phyloP scores from a whole-genome alignment of 2,888 invertebrate species.

The Oscheius sp. region DNA sequence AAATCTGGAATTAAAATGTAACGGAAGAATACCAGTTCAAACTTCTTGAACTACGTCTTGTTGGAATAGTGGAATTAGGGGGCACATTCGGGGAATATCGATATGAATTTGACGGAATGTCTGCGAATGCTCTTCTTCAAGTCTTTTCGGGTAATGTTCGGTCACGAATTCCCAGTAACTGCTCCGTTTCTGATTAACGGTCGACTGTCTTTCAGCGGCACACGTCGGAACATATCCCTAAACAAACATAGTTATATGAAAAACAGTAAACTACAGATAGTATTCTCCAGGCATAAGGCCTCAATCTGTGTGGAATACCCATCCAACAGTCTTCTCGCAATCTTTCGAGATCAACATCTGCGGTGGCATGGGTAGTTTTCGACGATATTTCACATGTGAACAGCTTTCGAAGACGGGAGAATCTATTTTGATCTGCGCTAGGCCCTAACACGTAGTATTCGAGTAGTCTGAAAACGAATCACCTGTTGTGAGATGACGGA shows the following conservation, averaged over 20 bases:
- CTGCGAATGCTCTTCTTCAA: conserved; percentile 89
- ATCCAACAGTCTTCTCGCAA: conserved; percentile 82
- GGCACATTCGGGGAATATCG: conserved; percentile 99
- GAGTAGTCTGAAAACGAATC: background rate
- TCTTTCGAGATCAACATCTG: conserved; percentile 57
- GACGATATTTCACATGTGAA: conserved; percentile 53
- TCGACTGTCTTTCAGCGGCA: conserved; percentile 87
- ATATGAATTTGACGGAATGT: conserved; percentile 97
- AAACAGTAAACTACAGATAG: conserved; percentile 78
- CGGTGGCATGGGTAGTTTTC: conserved; percentile 50
- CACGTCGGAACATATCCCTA: conserved; percentile 93
- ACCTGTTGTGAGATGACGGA: conserved; percentile 51
- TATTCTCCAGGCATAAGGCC: conserved; percentile 81
- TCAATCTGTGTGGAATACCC: conserved; percentile 90
- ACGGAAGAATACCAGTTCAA: background rate
- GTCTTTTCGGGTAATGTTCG: conserved; percentile 93
- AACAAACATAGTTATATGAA: conserved; percentile 27
- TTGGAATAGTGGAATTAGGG: conserved; percentile 93
- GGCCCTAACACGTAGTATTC: conserved; percentile 34
- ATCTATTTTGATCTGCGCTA: conserved; percentile 54
- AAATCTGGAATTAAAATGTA: conserved; percentile 81
- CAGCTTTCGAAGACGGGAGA: conserved; percentile 54
- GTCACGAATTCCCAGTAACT: conserved; percentile 95
- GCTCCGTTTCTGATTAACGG: conserved; percentile 89
- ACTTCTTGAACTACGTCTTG: conserved; percentile 87